Percentiles rank a stretch among this genome's conserved stretches.
phyloP scores from a whole-genome alignment of 2,797 vertebrate genomes.

The Hypotaenidia philippensis region DNA sequence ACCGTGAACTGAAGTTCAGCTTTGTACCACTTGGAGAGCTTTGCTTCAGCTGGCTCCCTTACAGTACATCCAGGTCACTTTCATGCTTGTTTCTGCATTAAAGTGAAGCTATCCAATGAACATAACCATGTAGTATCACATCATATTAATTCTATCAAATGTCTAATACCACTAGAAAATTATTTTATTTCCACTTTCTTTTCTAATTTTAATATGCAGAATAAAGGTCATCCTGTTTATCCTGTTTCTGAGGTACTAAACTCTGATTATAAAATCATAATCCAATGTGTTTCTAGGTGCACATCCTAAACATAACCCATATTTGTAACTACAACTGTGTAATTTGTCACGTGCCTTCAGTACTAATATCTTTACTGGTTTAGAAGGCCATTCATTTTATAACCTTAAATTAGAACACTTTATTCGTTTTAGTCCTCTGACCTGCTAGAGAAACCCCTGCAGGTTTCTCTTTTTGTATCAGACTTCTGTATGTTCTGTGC shows the following conservation, averaged over 20 bases:
- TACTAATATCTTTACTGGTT: neutral
- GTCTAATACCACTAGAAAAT: neutral
- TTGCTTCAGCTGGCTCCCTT: neutral
- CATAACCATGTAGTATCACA: neutral
- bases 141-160: neutral
- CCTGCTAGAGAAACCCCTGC: neutral
- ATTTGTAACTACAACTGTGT: neutral
- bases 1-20: neutral
- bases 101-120: neutral
- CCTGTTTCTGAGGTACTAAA: neutral
- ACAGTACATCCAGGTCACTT: neutral
- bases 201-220: neutral
- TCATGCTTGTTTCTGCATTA: neutral
- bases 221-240: neutral
- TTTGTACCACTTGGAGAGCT: neutral
- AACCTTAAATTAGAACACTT: neutral
- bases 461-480: neutral
- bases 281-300: neutral
- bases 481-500: neutral
- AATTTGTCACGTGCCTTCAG: neutral
- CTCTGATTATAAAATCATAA: neutral
- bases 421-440: neutral
- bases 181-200: neutral
- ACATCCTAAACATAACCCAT: neutral
- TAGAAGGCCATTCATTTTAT: neutral